Evolutionary conservation across 1,140 invertebrate genomes (phyloP), one percentile per base, ranked within the genome.

Genomic region (Scaptodrosophila lebanonensis): DNA sequence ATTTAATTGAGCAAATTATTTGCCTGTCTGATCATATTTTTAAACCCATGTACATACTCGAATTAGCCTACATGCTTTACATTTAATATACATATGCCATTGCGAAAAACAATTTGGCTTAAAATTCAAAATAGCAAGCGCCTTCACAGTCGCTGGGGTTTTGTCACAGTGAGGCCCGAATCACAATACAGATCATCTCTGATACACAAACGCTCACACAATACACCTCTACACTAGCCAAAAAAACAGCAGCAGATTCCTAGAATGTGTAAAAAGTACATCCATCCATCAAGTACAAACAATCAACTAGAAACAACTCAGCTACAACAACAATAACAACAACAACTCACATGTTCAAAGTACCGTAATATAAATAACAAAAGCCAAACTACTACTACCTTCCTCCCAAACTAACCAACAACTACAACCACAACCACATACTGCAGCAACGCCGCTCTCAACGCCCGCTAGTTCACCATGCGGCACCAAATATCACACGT

Each of bases 321-420:
- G 72, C 48, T 58, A 72, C 32, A 32, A n/a, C 27, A 57, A 22
- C 38, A 44, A 40, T 27, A 43, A 52, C 33, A 62, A 52, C 57
- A 45, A 69, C 65, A 76, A 76, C 57, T 66, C 71, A 76, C 72
- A 76, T 75, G 66, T 53, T 75, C 71, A 70, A 69, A 76, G 71
- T 76, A 71, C 71, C 76, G 67, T 76, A 82, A 70, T 64, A 73
- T 83, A 83, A 83, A 85, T 85, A 85, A 85, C 83, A 85, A 83
- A 76, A 85, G 82, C 83, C 66, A 85, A 85, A 79, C 68, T 77
- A 83, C 73, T 84, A 76, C 82, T 71, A 73, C 70, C 82, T 79
- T 76, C 69, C 69, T 65, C 30, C 82, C 68, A 56, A 47, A 56
- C 51, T 20, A 63, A 60, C 54, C 53, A 35, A 66, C 49, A 27